Percentiles rank a stretch among this genome's conserved stretches.
Evolutionary conservation across 2,797 vertebrate species (phyloP).

Genomic region (Sebastes miniatus): DNA sequence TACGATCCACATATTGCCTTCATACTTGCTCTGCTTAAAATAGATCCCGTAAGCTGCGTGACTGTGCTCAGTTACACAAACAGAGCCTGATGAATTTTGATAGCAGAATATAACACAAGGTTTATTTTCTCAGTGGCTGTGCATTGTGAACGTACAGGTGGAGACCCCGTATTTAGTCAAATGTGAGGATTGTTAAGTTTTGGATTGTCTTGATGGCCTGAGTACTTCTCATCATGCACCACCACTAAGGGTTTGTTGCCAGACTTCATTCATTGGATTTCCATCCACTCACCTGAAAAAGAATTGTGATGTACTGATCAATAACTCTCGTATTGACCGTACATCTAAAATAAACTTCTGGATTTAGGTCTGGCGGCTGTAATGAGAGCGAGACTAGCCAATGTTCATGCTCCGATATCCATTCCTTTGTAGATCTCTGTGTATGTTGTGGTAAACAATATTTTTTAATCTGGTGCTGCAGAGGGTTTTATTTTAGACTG

Average conservation of each 20-base stretch:
- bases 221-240: not conserved
- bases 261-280: not conserved
- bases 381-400: not conserved
- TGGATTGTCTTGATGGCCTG: not conserved
- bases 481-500: constrained; percentile 22
- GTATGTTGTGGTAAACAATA: not conserved
- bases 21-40: constrained; percentile 39
- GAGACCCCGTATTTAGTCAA: not conserved
- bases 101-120: constrained; percentile 18
- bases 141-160: not conserved
- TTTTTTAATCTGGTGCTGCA: constrained; percentile 5
- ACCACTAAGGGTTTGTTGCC: not conserved
- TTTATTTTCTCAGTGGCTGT: not conserved
- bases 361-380: not conserved
- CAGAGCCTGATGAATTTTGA: constrained; percentile 41
- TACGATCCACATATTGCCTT: constrained; percentile 34
- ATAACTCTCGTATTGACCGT: not conserved
- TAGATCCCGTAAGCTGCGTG: constrained; percentile 41
- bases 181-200: not conserved
- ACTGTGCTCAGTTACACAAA: constrained; percentile 41
- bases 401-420: not conserved
- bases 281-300: not conserved
- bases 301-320: not conserved
- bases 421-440: constrained; percentile 19
- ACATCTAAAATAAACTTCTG: not conserved